Evolutionary conservation across 2,888 invertebrate genomes (phyloP).

Genomic region (Syrphus vitripennis): DNA sequence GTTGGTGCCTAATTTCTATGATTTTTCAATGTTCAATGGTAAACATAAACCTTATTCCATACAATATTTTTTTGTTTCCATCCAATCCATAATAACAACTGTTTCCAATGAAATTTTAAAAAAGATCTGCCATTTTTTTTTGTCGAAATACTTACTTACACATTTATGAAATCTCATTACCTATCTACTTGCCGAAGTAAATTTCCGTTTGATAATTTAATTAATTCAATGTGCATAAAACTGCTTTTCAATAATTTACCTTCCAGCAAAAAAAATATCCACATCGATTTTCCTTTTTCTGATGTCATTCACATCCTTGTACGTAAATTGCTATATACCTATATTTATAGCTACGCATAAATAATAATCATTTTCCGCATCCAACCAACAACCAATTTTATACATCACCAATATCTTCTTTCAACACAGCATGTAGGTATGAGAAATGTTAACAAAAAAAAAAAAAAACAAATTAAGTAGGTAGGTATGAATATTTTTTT

Average conservation of each 20-base stretch:
- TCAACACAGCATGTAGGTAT: not conserved
- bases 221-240: constrained; percentile 1
- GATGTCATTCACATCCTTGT: constrained; percentile 1
- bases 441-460: not conserved
- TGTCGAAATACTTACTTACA: too few species aligned
- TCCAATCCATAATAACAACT: too few species aligned
- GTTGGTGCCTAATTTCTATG: too few species aligned
- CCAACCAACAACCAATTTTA: too few species aligned
- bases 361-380: not conserved
- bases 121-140: not conserved
- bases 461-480: not conserved
- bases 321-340: not conserved
- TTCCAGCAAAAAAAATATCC: not conserved
- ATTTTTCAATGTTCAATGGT: too few species aligned
- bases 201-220: not conserved
- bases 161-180: not conserved
- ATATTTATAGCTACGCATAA: not conserved
- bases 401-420: not conserved
- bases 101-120: not conserved
- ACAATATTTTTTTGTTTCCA: too few species aligned
- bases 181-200: not conserved
- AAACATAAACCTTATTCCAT: too few species aligned
- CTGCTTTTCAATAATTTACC: not conserved
- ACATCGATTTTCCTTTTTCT: not conserved
- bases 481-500: not conserved